These are phyloP conservation scores for Melanotaenia trifasciata DNA, from an alignment of 2,797 vertebrate species.

Conservation along the genomic window DNA sequence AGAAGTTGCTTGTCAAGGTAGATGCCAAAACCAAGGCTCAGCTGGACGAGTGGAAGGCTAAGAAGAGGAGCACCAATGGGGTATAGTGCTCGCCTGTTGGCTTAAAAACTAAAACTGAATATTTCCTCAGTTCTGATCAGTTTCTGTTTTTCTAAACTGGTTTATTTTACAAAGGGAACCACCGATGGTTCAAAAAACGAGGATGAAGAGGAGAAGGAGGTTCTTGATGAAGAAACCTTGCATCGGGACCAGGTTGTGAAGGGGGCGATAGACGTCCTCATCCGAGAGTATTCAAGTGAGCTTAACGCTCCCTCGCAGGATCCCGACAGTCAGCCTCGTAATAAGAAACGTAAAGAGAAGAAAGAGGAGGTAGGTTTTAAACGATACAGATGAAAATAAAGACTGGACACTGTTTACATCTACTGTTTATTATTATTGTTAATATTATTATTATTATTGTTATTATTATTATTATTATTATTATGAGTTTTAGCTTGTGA, in stretches of 20 bases:
- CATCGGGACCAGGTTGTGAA: slow-evolving; percentile 95
- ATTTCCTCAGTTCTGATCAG: neutral
- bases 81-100: slow-evolving; percentile 73
- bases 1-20: slow-evolving; percentile 98
- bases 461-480: neutral
- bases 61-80: slow-evolving; percentile 94
- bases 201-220: slow-evolving; percentile 90
- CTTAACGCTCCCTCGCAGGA: slow-evolving; percentile 96
- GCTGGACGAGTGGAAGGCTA: slow-evolving; percentile 98
- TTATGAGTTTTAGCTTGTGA: too few species aligned
- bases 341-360: slow-evolving; percentile 98
- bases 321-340: slow-evolving; percentile 93
- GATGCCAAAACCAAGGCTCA: slow-evolving; percentile 99
- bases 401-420: neutral
- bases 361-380: slow-evolving; percentile 92
- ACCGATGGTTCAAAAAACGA: slow-evolving; percentile 72
- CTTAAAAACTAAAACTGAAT: neutral
- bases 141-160: neutral
- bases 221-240: slow-evolving; percentile 95
- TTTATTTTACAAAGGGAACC: slow-evolving; percentile 43
- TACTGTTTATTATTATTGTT: neutral
- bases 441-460: too few species aligned
- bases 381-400: neutral
- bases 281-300: slow-evolving; percentile 96
- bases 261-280: slow-evolving; percentile 94